These are phyloP conservation scores for Philonicus albiceps DNA, from an alignment of 2,888 invertebrate genomes.

Conservation along the genomic window DNA sequence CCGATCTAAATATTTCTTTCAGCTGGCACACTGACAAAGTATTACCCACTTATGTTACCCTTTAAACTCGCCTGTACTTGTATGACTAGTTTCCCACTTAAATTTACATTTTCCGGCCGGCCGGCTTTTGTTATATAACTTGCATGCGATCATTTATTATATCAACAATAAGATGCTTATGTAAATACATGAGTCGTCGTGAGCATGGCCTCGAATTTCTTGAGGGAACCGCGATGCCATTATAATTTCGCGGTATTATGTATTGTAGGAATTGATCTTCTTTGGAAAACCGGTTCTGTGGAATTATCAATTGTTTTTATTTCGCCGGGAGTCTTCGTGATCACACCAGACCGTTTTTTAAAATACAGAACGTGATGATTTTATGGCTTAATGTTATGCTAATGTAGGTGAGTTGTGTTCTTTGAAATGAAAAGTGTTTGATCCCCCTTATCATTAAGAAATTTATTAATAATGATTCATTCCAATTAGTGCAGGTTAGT, in stretches of 20 bases:
- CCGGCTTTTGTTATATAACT: conserved; percentile 18
- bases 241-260: background rate
- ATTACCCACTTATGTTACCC: background rate
- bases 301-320: background rate
- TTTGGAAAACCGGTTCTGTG: background rate
- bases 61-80: background rate
- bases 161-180: background rate
- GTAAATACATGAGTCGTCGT: background rate
- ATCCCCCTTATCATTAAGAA: background rate
- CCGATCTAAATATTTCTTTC: background rate
- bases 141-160: background rate
- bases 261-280: background rate
- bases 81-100: background rate
- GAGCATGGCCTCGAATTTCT: background rate
- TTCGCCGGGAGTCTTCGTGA: background rate
- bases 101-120: conserved; percentile 15
- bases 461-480: background rate
- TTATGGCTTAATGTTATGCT: background rate
- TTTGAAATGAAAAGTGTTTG: background rate
- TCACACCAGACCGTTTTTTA: background rate
- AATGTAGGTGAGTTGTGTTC: background rate
- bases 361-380: background rate
- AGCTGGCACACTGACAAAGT: background rate
- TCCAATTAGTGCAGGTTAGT: background rate
- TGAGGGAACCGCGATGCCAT: background rate